Evolutionary conservation across 2,888 invertebrate genomes (phyloP).

Genomic region (Dicycla oo): DNA sequence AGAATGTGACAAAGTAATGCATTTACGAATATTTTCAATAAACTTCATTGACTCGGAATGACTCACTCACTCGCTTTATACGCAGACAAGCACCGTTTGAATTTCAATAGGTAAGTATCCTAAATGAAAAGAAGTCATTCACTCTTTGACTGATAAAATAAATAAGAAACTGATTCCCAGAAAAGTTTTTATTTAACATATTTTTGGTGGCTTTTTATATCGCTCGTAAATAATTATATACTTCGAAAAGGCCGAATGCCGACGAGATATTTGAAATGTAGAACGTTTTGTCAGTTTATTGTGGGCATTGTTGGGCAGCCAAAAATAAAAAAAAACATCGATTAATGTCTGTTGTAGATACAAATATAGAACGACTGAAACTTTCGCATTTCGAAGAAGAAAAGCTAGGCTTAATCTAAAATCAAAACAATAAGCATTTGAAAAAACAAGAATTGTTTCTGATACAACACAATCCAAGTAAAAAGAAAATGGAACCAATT

Average conservation of each 20-base stretch:
- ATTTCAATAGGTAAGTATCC: constrained; percentile 9
- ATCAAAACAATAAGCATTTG: not conserved
- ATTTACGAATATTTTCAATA: constrained; percentile 42
- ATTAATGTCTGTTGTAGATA: not conserved
- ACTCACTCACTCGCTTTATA: constrained; percentile 28
- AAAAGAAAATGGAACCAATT: constrained; percentile 11
- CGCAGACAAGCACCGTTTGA: constrained; percentile 23
- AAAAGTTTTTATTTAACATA: not conserved
- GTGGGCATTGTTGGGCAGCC: not conserved
- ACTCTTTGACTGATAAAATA: constrained; percentile 8
- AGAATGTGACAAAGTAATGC: constrained; percentile 22
- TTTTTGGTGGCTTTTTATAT: constrained; percentile 4
- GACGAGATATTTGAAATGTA: constrained; percentile 1
- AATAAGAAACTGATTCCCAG: not conserved
- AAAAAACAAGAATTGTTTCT: not conserved
- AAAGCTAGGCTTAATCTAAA: not conserved
- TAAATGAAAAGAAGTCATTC: constrained; percentile 14
- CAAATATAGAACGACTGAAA: not conserved
- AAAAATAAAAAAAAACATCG: not conserved
- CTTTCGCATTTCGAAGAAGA: not conserved
- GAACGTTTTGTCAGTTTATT: no score
- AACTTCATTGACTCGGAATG: constrained; percentile 31
- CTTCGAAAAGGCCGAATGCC: not conserved
- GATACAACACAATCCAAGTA: not conserved
- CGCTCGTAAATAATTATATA: not conserved